Conservation (phyloP, 2,888 invertebrate species). For the Athalia circularis region DNA sequence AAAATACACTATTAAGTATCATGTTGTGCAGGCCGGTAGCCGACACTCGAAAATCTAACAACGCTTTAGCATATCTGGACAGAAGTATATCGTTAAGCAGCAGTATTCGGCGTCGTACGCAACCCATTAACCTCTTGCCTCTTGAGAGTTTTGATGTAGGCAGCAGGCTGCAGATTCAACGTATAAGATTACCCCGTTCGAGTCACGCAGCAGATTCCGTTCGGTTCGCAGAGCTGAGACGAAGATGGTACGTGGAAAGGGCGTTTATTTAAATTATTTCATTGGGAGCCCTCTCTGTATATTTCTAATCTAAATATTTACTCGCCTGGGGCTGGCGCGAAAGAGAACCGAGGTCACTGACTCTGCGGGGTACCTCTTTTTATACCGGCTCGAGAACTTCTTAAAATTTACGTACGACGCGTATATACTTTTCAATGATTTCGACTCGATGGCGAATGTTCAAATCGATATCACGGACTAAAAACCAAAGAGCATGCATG, state of each 20-base stretch:
- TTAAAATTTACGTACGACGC: slow-evolving; percentile 11
- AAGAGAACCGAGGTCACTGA: slow-evolving; percentile 47
- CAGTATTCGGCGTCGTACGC: neutral
- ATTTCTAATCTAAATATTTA: slow-evolving; percentile 68
- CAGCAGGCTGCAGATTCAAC: slow-evolving; percentile 4
- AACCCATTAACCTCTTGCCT: slow-evolving; percentile 29
- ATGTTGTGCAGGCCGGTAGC: neutral
- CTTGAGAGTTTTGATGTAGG: slow-evolving; percentile 29
- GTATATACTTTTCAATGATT: slow-evolving; percentile 11
- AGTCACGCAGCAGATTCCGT: slow-evolving; percentile 34
- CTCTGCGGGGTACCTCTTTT: slow-evolving; percentile 37
- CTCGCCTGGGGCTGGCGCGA: slow-evolving; percentile 50
- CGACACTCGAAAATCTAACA: slow-evolving; percentile 32
- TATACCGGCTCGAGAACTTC: slow-evolving; percentile 9
- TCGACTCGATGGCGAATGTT: slow-evolving; percentile 7
- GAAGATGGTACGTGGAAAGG: slow-evolving; percentile 32
- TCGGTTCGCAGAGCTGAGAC: slow-evolving; percentile 28
- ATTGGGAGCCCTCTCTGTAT: slow-evolving; percentile 53
- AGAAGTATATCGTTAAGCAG: neutral
- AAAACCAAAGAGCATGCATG: no score
- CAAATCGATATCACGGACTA: no score
- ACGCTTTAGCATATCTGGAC: slow-evolving; percentile 6
- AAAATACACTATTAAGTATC: slow-evolving; percentile 60
- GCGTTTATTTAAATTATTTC: slow-evolving; percentile 63
- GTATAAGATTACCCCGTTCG: neutral